Percentiles rank a stretch among this genome's conserved stretches.
phyloP scores from a whole-genome alignment of 2,888 invertebrate genomes.

The Malacosoma neustria region DNA sequence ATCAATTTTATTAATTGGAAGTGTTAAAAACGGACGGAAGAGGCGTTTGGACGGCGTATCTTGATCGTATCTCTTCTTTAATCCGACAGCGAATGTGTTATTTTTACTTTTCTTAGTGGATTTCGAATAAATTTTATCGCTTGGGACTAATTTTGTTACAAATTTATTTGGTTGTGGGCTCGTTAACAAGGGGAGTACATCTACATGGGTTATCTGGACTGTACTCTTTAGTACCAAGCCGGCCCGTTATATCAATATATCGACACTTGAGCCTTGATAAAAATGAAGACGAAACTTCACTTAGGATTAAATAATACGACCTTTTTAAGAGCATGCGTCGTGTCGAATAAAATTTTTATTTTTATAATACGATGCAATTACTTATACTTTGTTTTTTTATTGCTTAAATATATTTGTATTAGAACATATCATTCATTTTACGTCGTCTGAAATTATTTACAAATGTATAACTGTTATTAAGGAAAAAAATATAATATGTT shows the following conservation, averaged over 20 bases:
- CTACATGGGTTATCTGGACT: slow-evolving; percentile 61
- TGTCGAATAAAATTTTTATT: slow-evolving; percentile 56
- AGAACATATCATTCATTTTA: no score
- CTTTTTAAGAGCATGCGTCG: slow-evolving; percentile 47
- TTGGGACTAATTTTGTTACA: slow-evolving; percentile 74
- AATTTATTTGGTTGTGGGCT: slow-evolving; percentile 72
- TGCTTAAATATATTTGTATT: no score
- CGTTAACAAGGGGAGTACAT: slow-evolving; percentile 70
- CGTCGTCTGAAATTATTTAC: no score
- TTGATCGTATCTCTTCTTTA: slow-evolving; percentile 70
- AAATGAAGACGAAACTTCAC: slow-evolving; percentile 68
- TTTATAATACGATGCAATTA: slow-evolving; percentile 43
- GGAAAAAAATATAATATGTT: no score
- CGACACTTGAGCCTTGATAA: slow-evolving; percentile 65
- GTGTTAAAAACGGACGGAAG: slow-evolving; percentile 74
- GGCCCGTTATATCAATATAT: slow-evolving; percentile 70
- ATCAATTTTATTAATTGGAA: slow-evolving; percentile 75
- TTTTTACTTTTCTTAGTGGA: slow-evolving; percentile 71
- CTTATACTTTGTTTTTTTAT: slow-evolving; percentile 18
- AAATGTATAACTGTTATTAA: no score
- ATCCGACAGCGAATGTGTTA: slow-evolving; percentile 73
- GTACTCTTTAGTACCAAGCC: slow-evolving; percentile 63
- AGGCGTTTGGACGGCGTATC: slow-evolving; percentile 58
- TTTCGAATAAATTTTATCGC: slow-evolving; percentile 74
- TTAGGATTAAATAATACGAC: slow-evolving; percentile 69